These are phyloP conservation scores for Maniola jurtina DNA, from an alignment of 1,140 invertebrate species.

Conservation along the genomic window DNA sequence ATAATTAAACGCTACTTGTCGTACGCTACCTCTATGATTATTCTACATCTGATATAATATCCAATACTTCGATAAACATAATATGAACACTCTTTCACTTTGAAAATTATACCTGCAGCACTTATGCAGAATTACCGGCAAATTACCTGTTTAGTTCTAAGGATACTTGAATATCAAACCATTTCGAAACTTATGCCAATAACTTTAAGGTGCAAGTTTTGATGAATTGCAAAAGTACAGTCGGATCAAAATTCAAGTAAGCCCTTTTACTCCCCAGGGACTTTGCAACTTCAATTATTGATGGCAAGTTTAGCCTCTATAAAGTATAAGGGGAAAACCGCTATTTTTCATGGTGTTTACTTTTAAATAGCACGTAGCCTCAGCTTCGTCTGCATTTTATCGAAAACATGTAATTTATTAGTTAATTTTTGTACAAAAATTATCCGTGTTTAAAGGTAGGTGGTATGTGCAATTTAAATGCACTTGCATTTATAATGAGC, in stretches of 20 bases:
- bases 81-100: constrained; percentile 2
- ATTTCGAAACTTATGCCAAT: neutral
- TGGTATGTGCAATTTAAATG: constrained; percentile 21
- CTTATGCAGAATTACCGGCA: constrained; percentile 6
- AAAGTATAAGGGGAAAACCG: constrained; percentile 59
- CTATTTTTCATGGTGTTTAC: constrained; percentile 60
- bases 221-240: constrained; percentile 17
- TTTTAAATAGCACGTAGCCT: constrained; percentile 50
- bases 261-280: constrained; percentile 49
- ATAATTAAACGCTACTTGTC: neutral
- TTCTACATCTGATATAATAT: neutral
- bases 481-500: constrained; percentile 24
- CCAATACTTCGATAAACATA: constrained; percentile 2
- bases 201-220: constrained; percentile 14
- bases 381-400: constrained; percentile 22
- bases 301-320: constrained; percentile 68
- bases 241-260: constrained; percentile 31
- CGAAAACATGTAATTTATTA: constrained; percentile 29
- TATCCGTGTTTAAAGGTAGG: neutral
- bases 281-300: constrained; percentile 69
- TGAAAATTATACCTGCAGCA: constrained; percentile 3
- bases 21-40: neutral
- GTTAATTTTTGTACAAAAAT: constrained; percentile 18
- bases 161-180: neutral
- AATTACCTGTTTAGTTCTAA: constrained; percentile 7